phyloP scores from a whole-genome alignment of 2,797 vertebrate genomes.

The Brachyrhaphis roseni region DNA sequence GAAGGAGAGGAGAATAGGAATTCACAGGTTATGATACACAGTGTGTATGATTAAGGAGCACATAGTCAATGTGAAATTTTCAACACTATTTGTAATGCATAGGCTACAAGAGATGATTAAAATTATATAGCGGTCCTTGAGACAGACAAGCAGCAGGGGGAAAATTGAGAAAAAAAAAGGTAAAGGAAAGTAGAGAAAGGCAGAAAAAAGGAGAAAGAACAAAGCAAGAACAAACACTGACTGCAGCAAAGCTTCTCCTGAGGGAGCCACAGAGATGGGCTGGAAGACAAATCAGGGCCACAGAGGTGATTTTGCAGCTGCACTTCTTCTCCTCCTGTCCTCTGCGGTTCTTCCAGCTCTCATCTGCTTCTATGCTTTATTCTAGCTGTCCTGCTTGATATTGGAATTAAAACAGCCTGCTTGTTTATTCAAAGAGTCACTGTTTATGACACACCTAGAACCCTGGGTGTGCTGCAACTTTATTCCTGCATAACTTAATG shows the following conservation, averaged over 20 bases:
- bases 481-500: constrained; percentile 55
- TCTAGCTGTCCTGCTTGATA: constrained; percentile 12
- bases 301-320: constrained; percentile 69
- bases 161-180: constrained; percentile 20
- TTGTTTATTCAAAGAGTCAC: constrained; percentile 53
- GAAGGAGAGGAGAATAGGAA: not conserved
- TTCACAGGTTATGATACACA: constrained; percentile 13
- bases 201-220: constrained; percentile 31
- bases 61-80: constrained; percentile 25
- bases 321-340: constrained; percentile 38
- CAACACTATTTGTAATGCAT: not conserved
- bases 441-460: constrained; percentile 47
- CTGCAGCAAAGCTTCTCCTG: constrained; percentile 65
- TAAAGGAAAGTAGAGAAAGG: constrained; percentile 20
- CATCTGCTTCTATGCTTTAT: constrained; percentile 14
- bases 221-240: constrained; percentile 65
- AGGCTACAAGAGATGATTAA: constrained; percentile 3
- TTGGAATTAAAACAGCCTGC: constrained; percentile 25
- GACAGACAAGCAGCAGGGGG: constrained; percentile 9
- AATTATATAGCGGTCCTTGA: constrained; percentile 17
- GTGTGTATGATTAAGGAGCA: constrained; percentile 29
- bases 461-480: constrained; percentile 29
- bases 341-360: constrained; percentile 18
- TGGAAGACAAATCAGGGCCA: constrained; percentile 73
- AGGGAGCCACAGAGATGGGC: constrained; percentile 58